Percentiles rank a stretch among this genome's conserved stretches.
phyloP scores from a whole-genome alignment of 2,113 vertebrate genomes.

The Heterotilapia buettikoferi region DNA sequence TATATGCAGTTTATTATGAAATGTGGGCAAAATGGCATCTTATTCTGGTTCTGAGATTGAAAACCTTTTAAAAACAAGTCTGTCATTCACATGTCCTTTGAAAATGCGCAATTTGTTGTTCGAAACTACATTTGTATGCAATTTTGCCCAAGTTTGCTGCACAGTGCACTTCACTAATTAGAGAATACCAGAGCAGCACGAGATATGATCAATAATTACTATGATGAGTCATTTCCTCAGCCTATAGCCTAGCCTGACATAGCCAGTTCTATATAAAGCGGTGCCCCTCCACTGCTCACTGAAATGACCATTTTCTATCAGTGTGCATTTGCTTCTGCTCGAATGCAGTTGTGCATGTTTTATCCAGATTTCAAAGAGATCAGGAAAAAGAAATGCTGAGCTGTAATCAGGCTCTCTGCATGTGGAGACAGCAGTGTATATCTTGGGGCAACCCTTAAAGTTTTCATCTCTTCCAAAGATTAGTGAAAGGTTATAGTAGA shows the following conservation, averaged over 20 bases:
- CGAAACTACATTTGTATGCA: neutral
- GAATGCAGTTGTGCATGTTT: constrained; percentile 42
- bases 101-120: neutral
- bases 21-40: constrained; percentile 38
- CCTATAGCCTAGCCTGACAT: constrained; percentile 16
- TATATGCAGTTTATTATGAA: neutral
- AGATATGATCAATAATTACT: constrained; percentile 23
- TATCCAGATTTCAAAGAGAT: constrained; percentile 26
- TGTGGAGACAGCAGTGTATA: neutral
- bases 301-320: constrained; percentile 30
- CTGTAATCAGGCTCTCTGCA: constrained; percentile 20
- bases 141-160: constrained; percentile 34
- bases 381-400: neutral
- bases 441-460: neutral
- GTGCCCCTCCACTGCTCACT: neutral
- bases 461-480: neutral
- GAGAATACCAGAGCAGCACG: neutral
- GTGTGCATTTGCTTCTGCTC: constrained; percentile 22
- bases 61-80: neutral
- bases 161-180: constrained; percentile 20
- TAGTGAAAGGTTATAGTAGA: neutral
- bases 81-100: neutral
- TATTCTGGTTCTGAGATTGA: neutral
- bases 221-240: constrained; percentile 34
- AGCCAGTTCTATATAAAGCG: constrained; percentile 14